A percentile compares a stretch with the other conserved stretches of the same genome.
Evolutionary conservation across 2,797 vertebrate species (phyloP).

Genomic region (Intellagama lesueurii): DNA sequence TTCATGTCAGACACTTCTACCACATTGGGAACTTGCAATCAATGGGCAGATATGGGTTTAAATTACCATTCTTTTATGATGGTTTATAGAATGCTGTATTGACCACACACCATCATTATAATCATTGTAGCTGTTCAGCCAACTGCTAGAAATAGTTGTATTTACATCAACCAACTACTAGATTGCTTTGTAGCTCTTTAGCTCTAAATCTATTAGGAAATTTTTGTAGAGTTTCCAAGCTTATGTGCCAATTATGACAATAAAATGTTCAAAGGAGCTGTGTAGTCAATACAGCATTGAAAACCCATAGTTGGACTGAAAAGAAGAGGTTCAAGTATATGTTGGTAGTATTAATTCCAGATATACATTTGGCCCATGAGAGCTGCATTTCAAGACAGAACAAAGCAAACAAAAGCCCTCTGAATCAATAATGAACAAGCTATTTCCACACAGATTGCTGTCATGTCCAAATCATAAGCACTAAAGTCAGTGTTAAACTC

Average conservation of each 20-base stretch:
- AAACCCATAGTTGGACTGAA: conserved; percentile 13
- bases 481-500: not conserved
- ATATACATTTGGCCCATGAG: not conserved
- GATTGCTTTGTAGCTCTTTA: conserved; percentile 55
- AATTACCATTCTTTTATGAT: conserved; percentile 41
- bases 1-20: conserved; percentile 20
- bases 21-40: conserved; percentile 40
- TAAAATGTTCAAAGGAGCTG: conserved; percentile 54
- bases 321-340: not conserved
- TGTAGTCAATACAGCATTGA: conserved; percentile 38
- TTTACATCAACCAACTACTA: conserved; percentile 47
- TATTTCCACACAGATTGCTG: not conserved
- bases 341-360: not conserved
- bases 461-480: not conserved
- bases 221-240: conserved; percentile 56
- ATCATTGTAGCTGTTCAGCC: conserved; percentile 22
- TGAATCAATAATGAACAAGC: not conserved
- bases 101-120: too few relatives aligned
- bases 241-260: conserved; percentile 28
- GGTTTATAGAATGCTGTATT: conserved; percentile 42
- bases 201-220: conserved; percentile 40
- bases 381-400: not conserved
- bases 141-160: conserved; percentile 47
- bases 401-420: conserved; percentile 17
- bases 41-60: conserved; percentile 35